Conservation (phyloP, 2,113 vertebrate species). For the Motacilla alba region DNA sequence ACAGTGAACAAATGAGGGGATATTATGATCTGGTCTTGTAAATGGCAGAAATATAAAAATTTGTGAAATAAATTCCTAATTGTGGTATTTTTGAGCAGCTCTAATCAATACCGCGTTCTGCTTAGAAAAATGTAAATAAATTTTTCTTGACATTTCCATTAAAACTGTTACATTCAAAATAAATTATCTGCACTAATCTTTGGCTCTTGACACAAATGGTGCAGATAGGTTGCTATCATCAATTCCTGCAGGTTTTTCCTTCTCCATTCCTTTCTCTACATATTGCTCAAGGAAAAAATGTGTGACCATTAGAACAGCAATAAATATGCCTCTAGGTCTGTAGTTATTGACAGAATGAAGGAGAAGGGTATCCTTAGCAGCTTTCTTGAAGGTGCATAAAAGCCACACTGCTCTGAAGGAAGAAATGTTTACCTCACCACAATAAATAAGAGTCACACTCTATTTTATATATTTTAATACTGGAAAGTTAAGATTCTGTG, state of each 20-base stretch:
- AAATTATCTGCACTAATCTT: constrained; percentile 1
- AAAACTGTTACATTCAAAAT: neutral
- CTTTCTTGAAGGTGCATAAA: neutral
- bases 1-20: neutral
- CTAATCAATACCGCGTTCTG: neutral
- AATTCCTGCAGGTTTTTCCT: neutral
- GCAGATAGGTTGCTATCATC: neutral
- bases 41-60: constrained; percentile 16
- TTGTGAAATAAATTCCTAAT: constrained; percentile 51
- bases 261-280: constrained; percentile 5
- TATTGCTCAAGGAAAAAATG: neutral
- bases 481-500: constrained; percentile 22
- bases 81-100: neutral
- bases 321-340: neutral
- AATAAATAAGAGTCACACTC: neutral
- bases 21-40: constrained; percentile 1
- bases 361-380: neutral
- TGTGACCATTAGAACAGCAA: neutral
- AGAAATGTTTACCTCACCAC: constrained; percentile 35
- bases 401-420: neutral
- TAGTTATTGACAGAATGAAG: neutral
- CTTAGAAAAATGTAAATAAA: constrained; percentile 13
- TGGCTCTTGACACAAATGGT: neutral
- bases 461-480: constrained; percentile 3
- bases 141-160: constrained; percentile 44